Conservation (phyloP, 2,113 vertebrate genomes). For the Antechinus flavipes region DNA sequence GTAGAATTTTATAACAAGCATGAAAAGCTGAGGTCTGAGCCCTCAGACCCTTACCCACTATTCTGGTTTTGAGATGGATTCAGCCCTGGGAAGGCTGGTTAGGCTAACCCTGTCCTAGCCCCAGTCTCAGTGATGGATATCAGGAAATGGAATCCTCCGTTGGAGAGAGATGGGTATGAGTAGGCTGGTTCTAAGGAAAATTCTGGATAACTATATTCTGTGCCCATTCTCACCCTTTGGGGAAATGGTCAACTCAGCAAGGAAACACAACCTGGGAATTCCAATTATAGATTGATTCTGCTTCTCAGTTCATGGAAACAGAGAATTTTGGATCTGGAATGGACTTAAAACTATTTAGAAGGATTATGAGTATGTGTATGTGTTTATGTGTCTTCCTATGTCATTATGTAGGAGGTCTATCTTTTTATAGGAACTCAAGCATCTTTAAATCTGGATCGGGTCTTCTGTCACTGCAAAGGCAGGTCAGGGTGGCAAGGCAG, state of each 20-base stretch:
- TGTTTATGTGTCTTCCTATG: no score
- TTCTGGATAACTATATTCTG: neutral
- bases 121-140: neutral
- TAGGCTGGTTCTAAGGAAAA: neutral
- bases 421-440: no score
- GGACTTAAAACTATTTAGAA: neutral
- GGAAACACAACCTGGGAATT: neutral
- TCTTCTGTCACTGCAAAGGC: no score
- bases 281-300: neutral
- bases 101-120: neutral
- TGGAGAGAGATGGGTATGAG: neutral
- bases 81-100: neutral
- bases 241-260: neutral
- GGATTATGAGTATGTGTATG: neutral
- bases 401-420: no score
- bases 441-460: no score
- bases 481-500: no score
- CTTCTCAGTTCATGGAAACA: neutral
- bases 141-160: neutral
- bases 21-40: neutral
- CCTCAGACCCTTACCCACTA: neutral
- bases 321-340: neutral
- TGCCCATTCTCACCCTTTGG: neutral
- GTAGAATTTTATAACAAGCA: neutral
- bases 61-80: neutral